A percentile compares a stretch with the other conserved stretches of the same genome.
phyloP scores from a whole-genome alignment of 2,113 vertebrate species.

The Terrapene triunguis region DNA sequence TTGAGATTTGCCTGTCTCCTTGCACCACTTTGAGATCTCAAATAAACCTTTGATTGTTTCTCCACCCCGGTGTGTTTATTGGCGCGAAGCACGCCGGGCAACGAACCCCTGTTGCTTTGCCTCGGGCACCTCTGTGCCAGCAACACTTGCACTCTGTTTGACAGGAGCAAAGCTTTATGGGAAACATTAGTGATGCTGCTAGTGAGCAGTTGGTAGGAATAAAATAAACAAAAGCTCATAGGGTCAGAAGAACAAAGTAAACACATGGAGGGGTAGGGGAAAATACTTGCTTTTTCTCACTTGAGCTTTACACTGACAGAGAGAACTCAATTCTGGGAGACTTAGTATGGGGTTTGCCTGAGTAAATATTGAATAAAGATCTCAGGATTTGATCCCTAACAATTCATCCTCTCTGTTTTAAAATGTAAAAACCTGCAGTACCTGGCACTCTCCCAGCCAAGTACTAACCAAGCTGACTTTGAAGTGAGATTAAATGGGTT shows the following conservation, averaged over 20 bases:
- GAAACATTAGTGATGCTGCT: neutral
- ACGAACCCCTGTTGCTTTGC: no score
- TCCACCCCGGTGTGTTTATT: no score
- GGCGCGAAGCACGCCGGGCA: no score
- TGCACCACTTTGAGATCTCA: no score
- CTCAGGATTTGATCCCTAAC: neutral
- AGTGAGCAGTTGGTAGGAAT: neutral
- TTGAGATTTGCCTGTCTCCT: no score
- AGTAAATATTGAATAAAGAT: neutral
- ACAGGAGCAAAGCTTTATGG: neutral
- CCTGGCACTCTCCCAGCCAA: neutral
- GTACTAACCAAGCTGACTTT: neutral
- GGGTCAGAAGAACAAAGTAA: neutral
- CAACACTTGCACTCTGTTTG: neutral
- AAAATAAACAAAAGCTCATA: neutral
- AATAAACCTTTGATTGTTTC: no score
- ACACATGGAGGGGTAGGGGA: neutral
- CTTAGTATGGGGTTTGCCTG: neutral
- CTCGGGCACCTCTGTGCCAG: no score
- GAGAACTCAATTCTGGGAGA: neutral
- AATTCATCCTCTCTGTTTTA: neutral
- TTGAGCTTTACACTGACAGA: neutral
- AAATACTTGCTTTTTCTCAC: neutral
- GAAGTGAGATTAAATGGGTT: neutral
- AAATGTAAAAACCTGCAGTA: neutral